Base-by-base conservation (phyloP, 2,113 vertebrate species). In the Cariama cristata region DNA sequence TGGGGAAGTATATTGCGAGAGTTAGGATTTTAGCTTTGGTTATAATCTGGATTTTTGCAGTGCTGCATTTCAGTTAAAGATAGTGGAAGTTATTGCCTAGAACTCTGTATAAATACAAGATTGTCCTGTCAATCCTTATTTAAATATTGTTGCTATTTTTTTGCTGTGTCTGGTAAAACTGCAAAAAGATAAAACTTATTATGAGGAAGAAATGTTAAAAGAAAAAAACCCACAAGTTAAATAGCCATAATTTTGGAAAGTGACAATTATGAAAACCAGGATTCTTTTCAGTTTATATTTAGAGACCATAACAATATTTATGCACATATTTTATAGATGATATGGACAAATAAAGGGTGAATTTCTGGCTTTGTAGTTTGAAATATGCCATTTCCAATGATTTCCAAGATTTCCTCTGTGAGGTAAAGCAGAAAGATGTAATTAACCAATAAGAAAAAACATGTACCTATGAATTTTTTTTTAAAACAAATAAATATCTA, bases 21-120 rank as follows among this genome's bases (percentile, higher is more conserved):
- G 3, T 20, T 8, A 66, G 23, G 35, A 14, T 63, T 88, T 80
- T 50, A 74, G 8, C 11, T 91, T 72, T 0, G 0, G 23, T 60
- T 90, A 26, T 52, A 72, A 49, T 75, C 60, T 93, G 27, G 7
- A 42, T 47, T 86, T 88, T 82, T 93, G 15, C 14, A 81, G 20
- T 32, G n/a, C 6, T 64, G 9, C 6, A 22, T 67, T 93, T 94
- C 68, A 50, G 11, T 16, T 83, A 58, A 45, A 88, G 27, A 49
- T 32, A 40, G 5, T 88, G 12, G 24, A 77, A 88, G 44, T 73
- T 58, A 21, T 62, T 83, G 35, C 38, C 84, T 71, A 84, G 5
- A 27, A 66, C 38, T 79, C 12, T 53, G 18, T 62, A 35, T 11
- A 92, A 83, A 79, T 4, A 56, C 2, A 60, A 84, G 26, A 75